Conservation (phyloP, 2,888 invertebrate genomes). For the Troides helena region DNA sequence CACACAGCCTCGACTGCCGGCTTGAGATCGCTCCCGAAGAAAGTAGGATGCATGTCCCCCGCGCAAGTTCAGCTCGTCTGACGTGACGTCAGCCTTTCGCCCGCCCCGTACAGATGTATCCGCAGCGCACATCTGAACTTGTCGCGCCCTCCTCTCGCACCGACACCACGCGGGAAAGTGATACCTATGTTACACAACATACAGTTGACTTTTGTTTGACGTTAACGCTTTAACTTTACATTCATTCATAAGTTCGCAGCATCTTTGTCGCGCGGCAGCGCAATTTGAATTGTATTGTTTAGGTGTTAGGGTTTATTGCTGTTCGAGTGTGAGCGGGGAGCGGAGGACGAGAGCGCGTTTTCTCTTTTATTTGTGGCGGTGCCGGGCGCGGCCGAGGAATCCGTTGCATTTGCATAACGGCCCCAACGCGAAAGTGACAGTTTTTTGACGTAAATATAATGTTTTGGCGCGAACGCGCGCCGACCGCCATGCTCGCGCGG, state of each 20-base stretch:
- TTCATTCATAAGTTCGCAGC: slow-evolving; percentile 34
- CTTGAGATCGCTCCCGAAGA: slow-evolving; percentile 48
- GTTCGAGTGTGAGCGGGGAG: slow-evolving; percentile 33
- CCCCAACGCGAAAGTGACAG: slow-evolving; percentile 35
- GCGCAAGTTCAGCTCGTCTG: slow-evolving; percentile 35
- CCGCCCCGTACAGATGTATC: slow-evolving; percentile 9
- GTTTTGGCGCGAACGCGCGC: slow-evolving; percentile 26
- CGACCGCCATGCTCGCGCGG: neutral
- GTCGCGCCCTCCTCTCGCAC: neutral
- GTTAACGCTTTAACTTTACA: slow-evolving; percentile 15
- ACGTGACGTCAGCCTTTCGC: slow-evolving; percentile 14
- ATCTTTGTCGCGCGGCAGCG: slow-evolving; percentile 30
- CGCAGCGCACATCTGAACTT: neutral
- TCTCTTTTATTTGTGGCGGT: slow-evolving; percentile 47
- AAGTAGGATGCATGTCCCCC: slow-evolving; percentile 57
- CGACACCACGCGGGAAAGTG: too few species aligned
- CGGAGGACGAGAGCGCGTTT: slow-evolving; percentile 46
- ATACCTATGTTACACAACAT: neutral
- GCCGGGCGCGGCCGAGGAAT: slow-evolving; percentile 39
- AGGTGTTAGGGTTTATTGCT: slow-evolving; percentile 29
- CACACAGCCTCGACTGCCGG: slow-evolving; percentile 40
- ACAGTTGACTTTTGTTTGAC: slow-evolving; percentile 19
- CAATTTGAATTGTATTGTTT: slow-evolving; percentile 34
- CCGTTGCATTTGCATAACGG: slow-evolving; percentile 42
- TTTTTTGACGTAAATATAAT: slow-evolving; percentile 24